These are phyloP conservation scores for Gymnarchus niloticus DNA, from an alignment of 2,113 vertebrate genomes.

Conservation along the genomic window DNA sequence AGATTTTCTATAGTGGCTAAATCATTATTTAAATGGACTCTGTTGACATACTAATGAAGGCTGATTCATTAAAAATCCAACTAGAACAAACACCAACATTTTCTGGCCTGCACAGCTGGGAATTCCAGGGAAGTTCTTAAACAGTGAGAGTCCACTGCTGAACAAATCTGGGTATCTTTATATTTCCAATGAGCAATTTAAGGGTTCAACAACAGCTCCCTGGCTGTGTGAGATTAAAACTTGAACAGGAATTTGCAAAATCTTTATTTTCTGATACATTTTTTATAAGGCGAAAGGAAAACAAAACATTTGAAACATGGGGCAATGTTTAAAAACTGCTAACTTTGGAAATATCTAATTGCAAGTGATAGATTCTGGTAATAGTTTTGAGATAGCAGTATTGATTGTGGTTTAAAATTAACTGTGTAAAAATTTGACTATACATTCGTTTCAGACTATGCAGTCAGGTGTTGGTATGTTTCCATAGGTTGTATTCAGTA, in stretches of 20 bases:
- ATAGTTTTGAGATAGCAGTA: neutral
- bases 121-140: neutral
- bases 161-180: too few species aligned
- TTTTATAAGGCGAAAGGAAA: too few species aligned
- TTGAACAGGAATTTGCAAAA: neutral
- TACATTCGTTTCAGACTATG: neutral
- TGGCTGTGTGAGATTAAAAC: neutral
- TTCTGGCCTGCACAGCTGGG: neutral
- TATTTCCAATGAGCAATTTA: neutral
- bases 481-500: too few species aligned
- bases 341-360: neutral
- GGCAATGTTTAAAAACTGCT: neutral
- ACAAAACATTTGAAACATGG: neutral
- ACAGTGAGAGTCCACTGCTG: neutral
- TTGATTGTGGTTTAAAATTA: neutral
- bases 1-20: neutral
- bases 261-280: too few species aligned
- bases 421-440: neutral
- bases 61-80: neutral
- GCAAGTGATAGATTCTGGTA: neutral
- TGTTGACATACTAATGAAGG: neutral
- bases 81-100: neutral
- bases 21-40: constrained; percentile 6
- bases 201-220: neutral
- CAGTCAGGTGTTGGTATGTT: neutral